Base-by-base conservation (phyloP, 2,113 vertebrate genomes). In the Oncorhynchus clarkii region DNA sequence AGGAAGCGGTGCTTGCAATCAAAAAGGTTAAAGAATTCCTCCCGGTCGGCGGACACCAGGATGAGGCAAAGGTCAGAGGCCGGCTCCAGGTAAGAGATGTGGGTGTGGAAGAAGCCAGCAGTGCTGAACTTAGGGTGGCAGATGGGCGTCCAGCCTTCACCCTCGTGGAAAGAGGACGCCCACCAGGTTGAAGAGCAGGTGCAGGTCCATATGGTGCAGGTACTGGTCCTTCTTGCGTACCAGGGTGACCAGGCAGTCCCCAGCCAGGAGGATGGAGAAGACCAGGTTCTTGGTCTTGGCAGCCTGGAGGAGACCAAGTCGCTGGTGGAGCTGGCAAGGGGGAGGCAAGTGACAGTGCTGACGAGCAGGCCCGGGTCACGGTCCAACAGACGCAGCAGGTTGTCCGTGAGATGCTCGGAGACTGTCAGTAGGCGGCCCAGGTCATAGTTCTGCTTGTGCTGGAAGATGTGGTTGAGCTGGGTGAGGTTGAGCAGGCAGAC, bases 41-140 rank as follows among this genome's bases (percentile, higher is more conserved):
- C 98, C 0, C 97, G 92, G 84, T 99, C 94, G 0, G 97, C 97
- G 67, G 97, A 99, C 70, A 99, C 92, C 67, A 99, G 94, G 85
- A 99, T 93, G 84, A 99, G 93, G 88, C 97, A 99, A 80, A 99
- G 94, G 76, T 97, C 92, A 0, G 95, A 94, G 3, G 93, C 92
- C 1, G 95, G 95, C 84, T 96, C 95, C 88, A 99, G 89, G 87
- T 99, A 99, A 29, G 98, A 99, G 88, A 99, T 98, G 90, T 99
- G 97, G 29, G 95, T 96, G 0, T 99, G 97, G 91, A 99, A 98
- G 88, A 99, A 99, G 66, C 97, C 96, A 0, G 95, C 95, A 0
- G 95, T 92, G 73, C 97, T 99, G 90, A 98, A 98, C 87, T 99
- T 99, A 69, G 97, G 97, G 82, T 99, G 92, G 87, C 98, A 99